Conservation (phyloP, 2,888 invertebrate species). For the Helicoverpa assulta region DNA sequence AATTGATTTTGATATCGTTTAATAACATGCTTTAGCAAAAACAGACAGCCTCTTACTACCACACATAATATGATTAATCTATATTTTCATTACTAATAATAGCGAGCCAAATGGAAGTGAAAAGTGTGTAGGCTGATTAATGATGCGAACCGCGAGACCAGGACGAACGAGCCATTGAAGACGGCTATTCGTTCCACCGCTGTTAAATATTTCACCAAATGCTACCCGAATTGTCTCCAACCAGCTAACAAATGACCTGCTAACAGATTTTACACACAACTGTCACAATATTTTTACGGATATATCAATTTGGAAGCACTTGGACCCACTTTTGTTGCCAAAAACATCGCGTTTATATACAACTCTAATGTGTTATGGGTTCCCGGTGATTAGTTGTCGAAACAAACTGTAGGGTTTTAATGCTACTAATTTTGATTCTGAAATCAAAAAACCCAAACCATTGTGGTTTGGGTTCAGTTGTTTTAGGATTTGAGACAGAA, state of each 20-base stretch:
- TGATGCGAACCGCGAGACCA: conserved; percentile 57
- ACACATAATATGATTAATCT: conserved; percentile 66
- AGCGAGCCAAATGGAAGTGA: conserved; percentile 50
- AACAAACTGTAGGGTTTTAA: neutral
- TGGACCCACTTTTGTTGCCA: conserved; percentile 17
- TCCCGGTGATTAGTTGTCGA: conserved; percentile 2
- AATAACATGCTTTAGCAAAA: neutral
- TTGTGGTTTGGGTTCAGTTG: neutral
- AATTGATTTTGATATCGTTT: neutral
- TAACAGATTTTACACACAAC: conserved; percentile 63
- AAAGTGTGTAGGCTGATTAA: conserved; percentile 75
- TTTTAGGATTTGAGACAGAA: conserved; percentile 6
- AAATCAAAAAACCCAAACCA: neutral
- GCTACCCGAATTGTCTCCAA: conserved; percentile 59
- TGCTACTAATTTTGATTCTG: neutral
- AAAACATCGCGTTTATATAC: conserved; percentile 22
- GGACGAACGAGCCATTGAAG: conserved; percentile 40
- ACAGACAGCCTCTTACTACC: conserved; percentile 16
- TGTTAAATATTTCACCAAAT: conserved; percentile 67
- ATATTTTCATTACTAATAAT: conserved; percentile 63
- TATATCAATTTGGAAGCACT: conserved; percentile 42
- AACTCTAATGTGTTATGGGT: conserved; percentile 18
- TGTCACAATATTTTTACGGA: conserved; percentile 53
- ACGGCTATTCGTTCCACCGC: conserved; percentile 61
- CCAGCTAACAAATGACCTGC: conserved; percentile 64